Percentiles rank a stretch among this genome's conserved stretches.
Evolutionary conservation across 2,888 invertebrate genomes (phyloP).

Genomic region (Euclidia mi): DNA sequence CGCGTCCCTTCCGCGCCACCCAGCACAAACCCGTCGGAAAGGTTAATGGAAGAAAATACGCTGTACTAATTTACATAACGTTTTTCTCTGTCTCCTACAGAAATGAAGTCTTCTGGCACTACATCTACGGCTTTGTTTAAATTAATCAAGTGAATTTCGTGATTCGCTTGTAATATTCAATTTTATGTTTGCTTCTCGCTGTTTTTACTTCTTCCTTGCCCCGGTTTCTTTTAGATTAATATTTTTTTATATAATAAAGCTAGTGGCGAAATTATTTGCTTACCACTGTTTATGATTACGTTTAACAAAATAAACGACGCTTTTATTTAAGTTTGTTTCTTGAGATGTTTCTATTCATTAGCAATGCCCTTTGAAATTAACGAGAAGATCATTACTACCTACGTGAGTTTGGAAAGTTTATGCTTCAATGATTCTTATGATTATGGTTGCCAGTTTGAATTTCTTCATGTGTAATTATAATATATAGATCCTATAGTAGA

Average conservation of each 20-base stretch:
- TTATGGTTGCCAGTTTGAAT: too few species aligned
- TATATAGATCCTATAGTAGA: too few species aligned
- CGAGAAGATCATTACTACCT: too few species aligned
- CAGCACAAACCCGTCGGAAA: constrained; percentile 73
- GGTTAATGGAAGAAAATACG: constrained; percentile 89
- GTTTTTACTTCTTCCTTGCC: constrained; percentile 49
- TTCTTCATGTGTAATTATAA: too few species aligned
- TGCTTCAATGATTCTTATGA: too few species aligned
- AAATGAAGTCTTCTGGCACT: constrained; percentile 84
- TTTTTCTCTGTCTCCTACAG: constrained; percentile 82
- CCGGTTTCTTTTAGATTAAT: constrained; percentile 52
- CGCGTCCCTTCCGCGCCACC: constrained; percentile 70
- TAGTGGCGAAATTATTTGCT: constrained; percentile 44
- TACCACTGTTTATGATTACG: constrained; percentile 41
- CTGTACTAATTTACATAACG: constrained; percentile 89
- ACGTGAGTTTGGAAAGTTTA: constrained; percentile 4
- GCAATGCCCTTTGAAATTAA: too few species aligned
- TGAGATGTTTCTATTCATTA: constrained; percentile 13
- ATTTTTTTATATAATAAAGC: constrained; percentile 46
- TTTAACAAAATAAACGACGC: constrained; percentile 37
- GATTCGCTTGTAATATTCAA: constrained; percentile 80
- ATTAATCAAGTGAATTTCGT: constrained; percentile 81
- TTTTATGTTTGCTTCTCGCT: constrained; percentile 62
- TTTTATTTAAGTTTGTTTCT: constrained; percentile 31
- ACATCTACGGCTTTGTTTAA: constrained; percentile 85